Percentiles rank a stretch among this genome's conserved stretches.
Evolutionary conservation across 2,113 vertebrate genomes (phyloP).

Genomic region (Oostethus manadensis): DNA sequence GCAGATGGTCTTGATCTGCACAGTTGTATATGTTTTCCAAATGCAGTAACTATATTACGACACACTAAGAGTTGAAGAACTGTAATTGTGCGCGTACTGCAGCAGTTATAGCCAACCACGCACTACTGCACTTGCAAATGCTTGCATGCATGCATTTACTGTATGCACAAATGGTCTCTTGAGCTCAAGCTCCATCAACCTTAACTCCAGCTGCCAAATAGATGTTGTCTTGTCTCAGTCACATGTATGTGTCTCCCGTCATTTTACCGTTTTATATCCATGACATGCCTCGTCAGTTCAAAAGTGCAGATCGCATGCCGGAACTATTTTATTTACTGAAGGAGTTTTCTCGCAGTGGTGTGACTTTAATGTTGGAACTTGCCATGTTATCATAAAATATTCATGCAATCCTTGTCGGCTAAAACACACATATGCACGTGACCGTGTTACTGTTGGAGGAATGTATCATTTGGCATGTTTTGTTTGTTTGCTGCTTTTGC

Average conservation of each 20-base stretch:
- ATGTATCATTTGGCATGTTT: too few relatives aligned
- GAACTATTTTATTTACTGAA: slow-evolving; percentile 28
- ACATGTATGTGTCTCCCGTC: slow-evolving; percentile 23
- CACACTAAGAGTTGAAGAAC: too few relatives aligned
- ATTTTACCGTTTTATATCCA: slow-evolving; percentile 48
- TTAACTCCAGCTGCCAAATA: slow-evolving; percentile 19
- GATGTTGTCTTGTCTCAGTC: slow-evolving; percentile 32
- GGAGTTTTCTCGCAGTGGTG: slow-evolving; percentile 29
- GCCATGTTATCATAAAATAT: slow-evolving; percentile 38
- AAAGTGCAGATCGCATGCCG: slow-evolving; percentile 26
- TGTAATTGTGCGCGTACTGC: too few relatives aligned
- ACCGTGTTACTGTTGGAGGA: too few relatives aligned
- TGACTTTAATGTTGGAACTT: slow-evolving; percentile 31
- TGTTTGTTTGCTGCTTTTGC: too few relatives aligned
- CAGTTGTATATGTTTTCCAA: too few relatives aligned
- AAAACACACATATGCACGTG: slow-evolving; percentile 22
- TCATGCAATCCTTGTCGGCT: slow-evolving; percentile 32
- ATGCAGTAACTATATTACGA: too few relatives aligned
- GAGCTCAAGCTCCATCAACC: slow-evolving; percentile 7
- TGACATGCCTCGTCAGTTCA: slow-evolving; percentile 33
- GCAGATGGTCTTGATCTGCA: too few relatives aligned
- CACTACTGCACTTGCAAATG: slow-evolving; percentile 12
- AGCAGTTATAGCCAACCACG: neutral
- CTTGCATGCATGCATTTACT: slow-evolving; percentile 9
- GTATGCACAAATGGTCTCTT: slow-evolving; percentile 6